Conservation (phyloP, 2,113 vertebrate genomes). For the Amia ocellicauda region DNA sequence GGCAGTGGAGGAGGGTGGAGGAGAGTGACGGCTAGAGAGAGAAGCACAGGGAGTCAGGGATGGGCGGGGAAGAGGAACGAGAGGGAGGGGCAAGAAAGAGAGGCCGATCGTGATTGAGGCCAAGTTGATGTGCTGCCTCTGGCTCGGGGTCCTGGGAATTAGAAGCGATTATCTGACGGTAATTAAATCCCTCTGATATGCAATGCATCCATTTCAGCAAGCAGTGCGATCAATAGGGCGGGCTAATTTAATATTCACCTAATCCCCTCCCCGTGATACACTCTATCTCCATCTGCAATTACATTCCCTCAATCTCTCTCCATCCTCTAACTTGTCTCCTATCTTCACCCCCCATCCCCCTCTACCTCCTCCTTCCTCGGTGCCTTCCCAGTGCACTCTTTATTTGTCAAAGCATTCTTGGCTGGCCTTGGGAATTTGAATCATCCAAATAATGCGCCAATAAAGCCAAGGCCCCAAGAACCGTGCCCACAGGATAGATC, state of each 20-base stretch:
- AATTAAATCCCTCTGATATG: slow-evolving; percentile 61
- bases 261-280: slow-evolving; percentile 52
- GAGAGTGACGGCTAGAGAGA: neutral
- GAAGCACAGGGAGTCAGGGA: slow-evolving; percentile 2
- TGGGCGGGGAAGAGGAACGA: slow-evolving; percentile 14
- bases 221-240: slow-evolving; percentile 52
- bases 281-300: slow-evolving; percentile 48
- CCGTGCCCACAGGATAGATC: no score
- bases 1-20: no score
- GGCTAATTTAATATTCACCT: slow-evolving; percentile 65
- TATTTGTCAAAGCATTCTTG: no score
- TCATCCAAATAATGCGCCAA: no score
- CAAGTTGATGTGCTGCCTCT: slow-evolving; percentile 13
- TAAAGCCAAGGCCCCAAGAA: no score
- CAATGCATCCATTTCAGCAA: slow-evolving; percentile 51
- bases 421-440: no score
- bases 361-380: no score
- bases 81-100: slow-evolving; percentile 12
- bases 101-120: neutral
- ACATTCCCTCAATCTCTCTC: slow-evolving; percentile 12
- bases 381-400: no score
- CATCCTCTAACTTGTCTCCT: no score
- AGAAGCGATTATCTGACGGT: slow-evolving; percentile 55
- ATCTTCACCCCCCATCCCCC: no score
- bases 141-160: slow-evolving; percentile 35